phyloP scores from a whole-genome alignment of 2,113 vertebrate genomes.

The Mastomys coucha region DNA sequence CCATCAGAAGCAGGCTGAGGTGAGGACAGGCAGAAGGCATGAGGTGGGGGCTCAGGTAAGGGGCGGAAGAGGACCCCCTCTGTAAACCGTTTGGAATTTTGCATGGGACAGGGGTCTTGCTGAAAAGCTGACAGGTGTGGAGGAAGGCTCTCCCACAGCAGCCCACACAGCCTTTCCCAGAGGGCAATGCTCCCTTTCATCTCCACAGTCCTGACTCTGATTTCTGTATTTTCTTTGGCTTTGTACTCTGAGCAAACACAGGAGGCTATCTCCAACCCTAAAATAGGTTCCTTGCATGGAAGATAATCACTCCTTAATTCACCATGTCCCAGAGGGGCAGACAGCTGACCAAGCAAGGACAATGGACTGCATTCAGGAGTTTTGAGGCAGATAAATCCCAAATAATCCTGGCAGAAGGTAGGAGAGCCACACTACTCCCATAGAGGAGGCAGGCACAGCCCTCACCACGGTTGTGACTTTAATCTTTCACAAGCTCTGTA shows the following conservation, averaged over 20 bases:
- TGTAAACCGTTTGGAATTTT: not conserved
- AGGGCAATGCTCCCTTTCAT: not conserved
- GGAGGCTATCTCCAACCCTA: not conserved
- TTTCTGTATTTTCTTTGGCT: not conserved
- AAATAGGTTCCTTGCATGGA: not conserved
- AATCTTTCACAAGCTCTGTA: not conserved
- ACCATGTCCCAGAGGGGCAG: not conserved
- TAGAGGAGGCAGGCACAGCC: not conserved
- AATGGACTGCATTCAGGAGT: not conserved
- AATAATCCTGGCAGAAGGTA: not conserved
- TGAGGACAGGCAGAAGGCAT: not conserved
- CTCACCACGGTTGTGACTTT: rapidly evolving
- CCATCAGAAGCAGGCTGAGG: not conserved
- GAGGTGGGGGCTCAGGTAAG: not conserved
- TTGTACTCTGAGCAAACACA: not conserved
- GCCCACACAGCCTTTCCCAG: not conserved
- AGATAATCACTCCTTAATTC: not conserved
- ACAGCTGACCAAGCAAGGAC: not conserved
- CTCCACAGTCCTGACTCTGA: not conserved
- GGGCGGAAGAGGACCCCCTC: too few species aligned
- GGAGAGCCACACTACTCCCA: not conserved
- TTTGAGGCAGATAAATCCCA: rapidly evolving
- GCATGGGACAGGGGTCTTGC: not conserved
- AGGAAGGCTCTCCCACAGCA: not conserved
- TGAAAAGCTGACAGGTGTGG: not conserved